Evolutionary conservation across 2,113 vertebrate genomes (phyloP).

Genomic region (Drymodes brunneopygia): DNA sequence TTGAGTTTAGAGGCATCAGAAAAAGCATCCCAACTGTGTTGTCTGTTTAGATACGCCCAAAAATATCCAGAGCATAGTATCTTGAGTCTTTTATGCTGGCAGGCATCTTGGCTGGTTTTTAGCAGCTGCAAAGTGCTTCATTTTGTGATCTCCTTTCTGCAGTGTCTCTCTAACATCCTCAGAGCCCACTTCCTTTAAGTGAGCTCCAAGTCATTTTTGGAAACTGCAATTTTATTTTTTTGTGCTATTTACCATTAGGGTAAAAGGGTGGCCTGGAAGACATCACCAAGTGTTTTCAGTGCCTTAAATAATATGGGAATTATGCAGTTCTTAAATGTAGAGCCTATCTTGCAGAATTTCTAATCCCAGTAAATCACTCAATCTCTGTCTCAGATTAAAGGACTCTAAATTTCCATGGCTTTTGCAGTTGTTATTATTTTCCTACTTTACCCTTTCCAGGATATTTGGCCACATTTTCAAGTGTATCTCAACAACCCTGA

Average conservation of each 20-base stretch:
- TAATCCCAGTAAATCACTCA: background rate
- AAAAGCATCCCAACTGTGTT: background rate
- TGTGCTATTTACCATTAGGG: background rate
- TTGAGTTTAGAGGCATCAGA: background rate
- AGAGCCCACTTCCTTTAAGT: background rate
- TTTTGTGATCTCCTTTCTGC: background rate
- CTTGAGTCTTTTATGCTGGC: background rate
- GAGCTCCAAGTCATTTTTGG: background rate
- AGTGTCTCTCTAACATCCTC: background rate
- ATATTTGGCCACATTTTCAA: background rate
- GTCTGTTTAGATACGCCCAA: background rate
- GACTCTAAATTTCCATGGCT: background rate
- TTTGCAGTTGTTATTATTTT: background rate
- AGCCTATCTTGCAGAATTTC: background rate
- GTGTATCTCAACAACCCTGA: background rate
- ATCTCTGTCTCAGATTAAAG: background rate
- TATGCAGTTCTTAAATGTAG: background rate
- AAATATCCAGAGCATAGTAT: background rate
- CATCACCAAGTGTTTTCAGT: background rate
- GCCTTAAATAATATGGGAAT: background rate
- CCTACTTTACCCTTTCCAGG: background rate
- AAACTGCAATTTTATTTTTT: background rate
- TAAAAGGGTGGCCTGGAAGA: background rate
- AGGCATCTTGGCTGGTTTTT: background rate
- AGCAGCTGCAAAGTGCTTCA: background rate